Evolutionary conservation across 2,888 invertebrate species (phyloP), one percentile per base, ranked within the genome.

Genomic region (Acrocyrtus sp.): DNA sequence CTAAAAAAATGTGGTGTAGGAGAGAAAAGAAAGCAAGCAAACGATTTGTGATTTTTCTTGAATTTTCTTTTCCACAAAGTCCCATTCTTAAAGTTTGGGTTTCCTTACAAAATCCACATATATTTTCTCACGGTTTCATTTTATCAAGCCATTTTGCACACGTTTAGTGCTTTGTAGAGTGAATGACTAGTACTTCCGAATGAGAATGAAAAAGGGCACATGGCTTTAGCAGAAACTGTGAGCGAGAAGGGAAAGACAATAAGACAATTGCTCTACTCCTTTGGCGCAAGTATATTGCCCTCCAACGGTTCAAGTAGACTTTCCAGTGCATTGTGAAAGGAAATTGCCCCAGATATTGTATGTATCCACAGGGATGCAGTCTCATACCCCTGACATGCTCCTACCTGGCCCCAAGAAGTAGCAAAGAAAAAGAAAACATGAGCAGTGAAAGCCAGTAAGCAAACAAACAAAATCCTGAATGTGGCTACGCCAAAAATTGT

Each of bases 381-480:
- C 22, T 41, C 41, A 56, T 39, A 1, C 54, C 34, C 2, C 21
- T 21, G 34, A 10, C 34, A 6, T 6, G 17, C 56, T 5, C 29
- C 10, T 41, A 53, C 26, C 34, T 27, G 50, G 24, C 22, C 12
- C 15, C 10, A 22, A 34, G 21, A 54, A 21, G 39, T 17, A 58
- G n/a, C 26, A 19, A 45, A 22, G 54, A 45, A 43, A 39, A 47
- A 57, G 24, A 22, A 47, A 58, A 47, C 51, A 22, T 22, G 43
- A 53, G 43, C 39, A 57, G 58, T 51, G 47, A 57, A 58, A 67
- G 57, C 58, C 41, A 50, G 57, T 50, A 50, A 67, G 57, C 57
- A 67, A 67, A 57, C 66, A 67, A 67, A 58, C n/a, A 56, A 67
- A 67, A 67, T 58, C 50, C 50, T 57, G 27, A 24, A 47, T 54